Evolutionary conservation across 2,888 invertebrate species (phyloP), one percentile per base, ranked within the genome.

Genomic region (Hirtodrosophila confusa): DNA sequence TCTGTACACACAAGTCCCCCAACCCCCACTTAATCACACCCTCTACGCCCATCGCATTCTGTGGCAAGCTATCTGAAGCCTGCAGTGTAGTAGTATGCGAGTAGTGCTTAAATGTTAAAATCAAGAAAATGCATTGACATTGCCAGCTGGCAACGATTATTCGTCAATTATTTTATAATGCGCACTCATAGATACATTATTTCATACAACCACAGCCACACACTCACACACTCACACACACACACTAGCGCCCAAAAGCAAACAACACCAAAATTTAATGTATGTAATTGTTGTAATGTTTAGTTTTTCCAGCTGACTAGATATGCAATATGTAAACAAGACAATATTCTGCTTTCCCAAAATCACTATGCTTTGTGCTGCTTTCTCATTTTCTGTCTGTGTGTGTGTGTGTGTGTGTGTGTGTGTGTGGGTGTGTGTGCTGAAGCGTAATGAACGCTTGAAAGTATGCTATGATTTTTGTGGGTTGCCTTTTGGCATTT

Each of bases 251-350:
- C 54, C 56, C 47, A 56, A 57, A 71, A 44, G 37, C 60, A 54
- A 62, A 54, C 43, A 61, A 33, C 41, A 53, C 50, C 33, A 64
- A 67, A 39, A 24, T 56, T 35, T 43, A 53, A 47, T 74, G 40
- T 49, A 40, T 69, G 43, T 51, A 57, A 56, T 60, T 69, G 55
- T 56, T 36, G 50, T 50, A 74, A 53, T 60, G 55, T 58, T 73
- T 69, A 60, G 74, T 49, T 60, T 56, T 73, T 73, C 60, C 72
- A 74, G 56, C 69, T 73, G 65, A 74, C 56, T 65, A 56, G 60
- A 65, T 69, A 50, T 41, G 49, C 55, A 60, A 69, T 74, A 56
- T 74, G 65, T 57, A 69, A 57, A 55, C 53, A 37, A 65, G 57
- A 50, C 69, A 53, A 33, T 44, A 47, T 35, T 39, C 48, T 29